Percentiles rank a stretch among this genome's conserved stretches.
Evolutionary conservation across 37 sponge, comb jelly and placozoan species (phyloP).

Genomic region (Spongia lamella): DNA sequence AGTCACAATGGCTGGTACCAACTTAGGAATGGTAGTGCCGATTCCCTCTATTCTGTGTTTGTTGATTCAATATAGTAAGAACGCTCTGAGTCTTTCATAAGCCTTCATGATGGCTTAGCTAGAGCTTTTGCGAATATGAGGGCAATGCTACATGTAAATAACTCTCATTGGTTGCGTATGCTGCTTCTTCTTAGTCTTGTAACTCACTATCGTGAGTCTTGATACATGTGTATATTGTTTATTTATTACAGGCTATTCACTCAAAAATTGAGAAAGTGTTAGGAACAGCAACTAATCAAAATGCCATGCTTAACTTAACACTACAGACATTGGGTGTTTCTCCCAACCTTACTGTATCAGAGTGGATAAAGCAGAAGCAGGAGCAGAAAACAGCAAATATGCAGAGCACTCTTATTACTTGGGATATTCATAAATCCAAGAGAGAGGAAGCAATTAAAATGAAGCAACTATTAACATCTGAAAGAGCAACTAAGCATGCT

Average conservation of each 20-base stretch:
- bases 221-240: neutral
- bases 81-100: neutral
- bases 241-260: conserved; percentile 25
- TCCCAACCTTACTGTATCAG: conserved; percentile 74
- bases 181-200: too few relatives aligned
- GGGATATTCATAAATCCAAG: conserved; percentile 59
- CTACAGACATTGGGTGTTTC: conserved; percentile 56
- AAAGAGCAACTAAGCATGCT: conserved; percentile 66
- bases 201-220: too few relatives aligned
- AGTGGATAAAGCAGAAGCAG: conserved; percentile 78
- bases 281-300: conserved; percentile 29
- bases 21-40: too few relatives aligned
- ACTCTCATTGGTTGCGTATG: too few relatives aligned
- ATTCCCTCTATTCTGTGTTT: too few relatives aligned
- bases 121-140: too few relatives aligned
- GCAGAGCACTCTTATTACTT: conserved; percentile 63
- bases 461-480: conserved; percentile 47
- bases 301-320: conserved; percentile 29
- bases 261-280: conserved; percentile 47
- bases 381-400: conserved; percentile 57
- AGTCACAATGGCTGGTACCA: neutral
- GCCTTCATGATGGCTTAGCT: neutral
- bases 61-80: too few relatives aligned
- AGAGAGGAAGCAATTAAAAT: conserved; percentile 59
- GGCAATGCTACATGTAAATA: too few relatives aligned